Base-by-base conservation (phyloP, 2,888 invertebrate genomes). In the Anthophora plumipes region DNA sequence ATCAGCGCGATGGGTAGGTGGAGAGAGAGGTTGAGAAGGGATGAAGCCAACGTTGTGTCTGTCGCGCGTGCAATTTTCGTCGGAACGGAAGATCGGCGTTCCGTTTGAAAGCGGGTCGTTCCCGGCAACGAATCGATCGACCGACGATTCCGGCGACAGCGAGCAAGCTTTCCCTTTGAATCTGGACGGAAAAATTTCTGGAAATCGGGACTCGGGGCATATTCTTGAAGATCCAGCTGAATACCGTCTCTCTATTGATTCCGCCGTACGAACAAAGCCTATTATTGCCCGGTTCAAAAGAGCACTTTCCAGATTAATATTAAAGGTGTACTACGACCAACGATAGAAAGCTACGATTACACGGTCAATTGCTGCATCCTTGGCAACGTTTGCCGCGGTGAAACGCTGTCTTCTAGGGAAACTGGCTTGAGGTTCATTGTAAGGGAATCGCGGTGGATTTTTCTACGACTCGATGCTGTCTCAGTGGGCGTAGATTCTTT, bases 231-330 rank as follows among this genome's bases (percentile, higher is more conserved):
- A 50, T 55, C 12, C 52, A 7, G 25, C 12, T 75, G 81, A 81
- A 81, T 77, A 37, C 64, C 37, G 25, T 59, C 31, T 41, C 17
- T 43, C 11, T 64, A 59, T 76, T 71, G 64, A 67, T 68, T 66
- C 61, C 69, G 46, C 37, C 14, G n/a, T 22, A 60, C 74, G 82
- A 72, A 83, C 79, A 82, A 79, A 76, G 82, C 66, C 83, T 80
- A 85, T 89, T 80, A 83, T 85, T 85, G 73, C 50, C 57, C 71
- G 75, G 68, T 85, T 88, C 82, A 84, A 87, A 89, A 84, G 87
- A 86, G 82, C 90, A 90, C 90, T 90, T 80, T 69, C 74, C 60
- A 83, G 88, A 90, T 90, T 89, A 87, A 85, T 85, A 85, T 89
- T 89, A 85, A 87, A 88, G 86, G 81, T 81, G 80, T 77, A 81